Conservation (phyloP, 2,113 vertebrate genomes). For the Nesogale talazaci region DNA sequence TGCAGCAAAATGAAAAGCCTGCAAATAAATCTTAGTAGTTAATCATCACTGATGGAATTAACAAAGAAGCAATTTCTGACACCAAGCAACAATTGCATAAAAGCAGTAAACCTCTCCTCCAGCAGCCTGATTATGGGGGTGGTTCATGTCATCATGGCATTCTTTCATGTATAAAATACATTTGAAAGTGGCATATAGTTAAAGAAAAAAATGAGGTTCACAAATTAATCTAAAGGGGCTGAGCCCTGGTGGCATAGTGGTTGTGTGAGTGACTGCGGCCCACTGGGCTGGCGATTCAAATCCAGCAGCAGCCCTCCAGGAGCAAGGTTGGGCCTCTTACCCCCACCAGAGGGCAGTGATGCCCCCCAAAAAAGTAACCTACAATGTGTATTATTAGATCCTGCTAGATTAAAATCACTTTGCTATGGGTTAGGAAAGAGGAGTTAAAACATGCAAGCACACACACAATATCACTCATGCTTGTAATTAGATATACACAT, state of each 20-base stretch:
- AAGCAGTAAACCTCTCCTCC: constrained; percentile 16
- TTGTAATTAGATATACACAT: not conserved
- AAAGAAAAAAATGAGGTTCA: constrained; percentile 16
- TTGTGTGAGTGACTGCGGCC: too few relatives aligned
- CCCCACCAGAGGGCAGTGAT: too few relatives aligned
- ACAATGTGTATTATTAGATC: not conserved
- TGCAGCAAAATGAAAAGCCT: constrained; percentile 11
- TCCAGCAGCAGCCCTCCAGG: too few relatives aligned
- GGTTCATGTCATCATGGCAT: not conserved
- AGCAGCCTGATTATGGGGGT: not conserved
- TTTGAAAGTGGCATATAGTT: not conserved
- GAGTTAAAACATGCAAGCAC: too few relatives aligned
- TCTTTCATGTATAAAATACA: constrained; percentile 41
- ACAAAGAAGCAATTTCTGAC: constrained; percentile 3
- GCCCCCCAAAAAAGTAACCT: too few relatives aligned
- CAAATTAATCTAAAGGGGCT: too few relatives aligned
- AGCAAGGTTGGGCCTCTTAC: too few relatives aligned
- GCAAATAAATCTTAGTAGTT: constrained; percentile 45
- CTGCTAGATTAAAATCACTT: constrained; percentile 5
- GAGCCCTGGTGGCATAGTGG: too few relatives aligned
- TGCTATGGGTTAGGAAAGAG: not conserved
- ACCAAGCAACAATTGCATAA: not conserved
- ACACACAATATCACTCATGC: not conserved
- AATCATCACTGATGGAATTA: constrained; percentile 22
- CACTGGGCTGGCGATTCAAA: too few relatives aligned